phyloP scores from a whole-genome alignment of 2,113 vertebrate species.

The Garra rufa region DNA sequence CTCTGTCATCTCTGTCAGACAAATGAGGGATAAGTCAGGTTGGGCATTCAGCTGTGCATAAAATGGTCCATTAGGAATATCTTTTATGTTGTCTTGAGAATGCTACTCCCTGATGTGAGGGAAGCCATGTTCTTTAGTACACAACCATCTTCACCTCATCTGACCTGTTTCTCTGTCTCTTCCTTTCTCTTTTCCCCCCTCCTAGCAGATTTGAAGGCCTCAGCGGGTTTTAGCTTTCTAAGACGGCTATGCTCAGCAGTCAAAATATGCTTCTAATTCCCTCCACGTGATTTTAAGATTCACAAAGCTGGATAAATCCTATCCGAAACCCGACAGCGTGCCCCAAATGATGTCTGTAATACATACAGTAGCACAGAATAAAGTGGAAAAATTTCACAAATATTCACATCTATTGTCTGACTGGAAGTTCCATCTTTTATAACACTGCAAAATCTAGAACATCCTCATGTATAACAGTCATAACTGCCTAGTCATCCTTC shows the following conservation, averaged over 20 bases:
- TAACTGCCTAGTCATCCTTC: constrained; percentile 8
- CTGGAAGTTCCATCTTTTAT: too few relatives aligned
- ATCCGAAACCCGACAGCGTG: not conserved
- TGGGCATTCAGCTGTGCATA: not conserved
- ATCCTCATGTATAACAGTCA: not conserved
- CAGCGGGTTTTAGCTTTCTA: constrained; percentile 57
- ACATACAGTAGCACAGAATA: not conserved
- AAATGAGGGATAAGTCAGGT: not conserved
- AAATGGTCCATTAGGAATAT: constrained; percentile 3
- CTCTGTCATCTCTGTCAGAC: not conserved
- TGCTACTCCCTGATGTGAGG: not conserved
- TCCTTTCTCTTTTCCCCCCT: constrained; percentile 6
- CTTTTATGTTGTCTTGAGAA: constrained; percentile 7
- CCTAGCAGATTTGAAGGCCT: constrained; percentile 28
- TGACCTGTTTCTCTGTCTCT: constrained; percentile 26
- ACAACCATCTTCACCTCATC: constrained; percentile 18
- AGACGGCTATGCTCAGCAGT: constrained; percentile 55
- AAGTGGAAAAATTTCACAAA: not conserved
- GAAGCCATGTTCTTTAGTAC: not conserved
- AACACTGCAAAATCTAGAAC: too few relatives aligned
- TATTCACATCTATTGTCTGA: not conserved
- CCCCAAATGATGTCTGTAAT: not conserved
- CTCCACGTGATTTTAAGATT: not conserved
- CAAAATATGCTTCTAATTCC: not conserved
- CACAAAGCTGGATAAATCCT: not conserved